phyloP scores from a whole-genome alignment of 1,140 invertebrate species.

The Drosophila obscura region DNA sequence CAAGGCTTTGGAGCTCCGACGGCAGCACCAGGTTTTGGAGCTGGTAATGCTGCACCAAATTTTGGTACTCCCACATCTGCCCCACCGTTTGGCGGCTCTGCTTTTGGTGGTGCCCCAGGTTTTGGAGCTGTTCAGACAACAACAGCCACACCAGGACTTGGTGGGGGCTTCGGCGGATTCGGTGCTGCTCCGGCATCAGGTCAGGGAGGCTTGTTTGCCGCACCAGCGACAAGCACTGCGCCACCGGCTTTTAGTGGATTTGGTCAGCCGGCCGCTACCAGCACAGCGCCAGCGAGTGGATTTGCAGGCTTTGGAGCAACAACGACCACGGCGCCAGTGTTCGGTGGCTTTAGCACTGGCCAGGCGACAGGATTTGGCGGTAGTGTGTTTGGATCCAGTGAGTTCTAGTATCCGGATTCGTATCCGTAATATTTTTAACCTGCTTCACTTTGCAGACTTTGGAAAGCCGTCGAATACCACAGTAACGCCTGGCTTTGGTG shows the following conservation, averaged over 20 bases:
- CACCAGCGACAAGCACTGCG: constrained; percentile 50
- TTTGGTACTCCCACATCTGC: constrained; percentile 72
- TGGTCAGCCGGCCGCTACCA: constrained; percentile 49
- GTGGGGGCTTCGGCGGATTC: constrained; percentile 73
- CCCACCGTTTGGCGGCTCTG: constrained; percentile 35
- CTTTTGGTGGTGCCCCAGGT: constrained; percentile 34
- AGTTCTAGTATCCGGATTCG: constrained; percentile 8
- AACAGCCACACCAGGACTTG: constrained; percentile 58
- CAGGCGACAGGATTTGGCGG: constrained; percentile 84
- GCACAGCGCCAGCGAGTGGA: constrained; percentile 73
- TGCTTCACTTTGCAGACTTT: constrained; percentile 58
- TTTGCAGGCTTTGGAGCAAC: constrained; percentile 86
- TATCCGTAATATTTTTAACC: constrained; percentile 15
- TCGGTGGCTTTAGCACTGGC: constrained; percentile 84
- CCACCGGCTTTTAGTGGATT: constrained; percentile 83
- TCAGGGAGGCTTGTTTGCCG: constrained; percentile 76
- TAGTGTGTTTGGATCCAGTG: constrained; percentile 72
- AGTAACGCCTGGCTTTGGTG: constrained; percentile 84
- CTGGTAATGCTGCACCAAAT: constrained; percentile 56
- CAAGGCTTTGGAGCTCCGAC: constrained; percentile 27
- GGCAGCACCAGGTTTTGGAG: constrained; percentile 16
- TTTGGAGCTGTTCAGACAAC: constrained; percentile 60
- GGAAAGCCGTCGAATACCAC: constrained; percentile 68
- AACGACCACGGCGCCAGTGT: constrained; percentile 82
- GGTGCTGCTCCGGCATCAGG: constrained; percentile 50